Percentiles rank a stretch among this genome's conserved stretches.
These are phyloP conservation scores for Drymonia ruficornis DNA, from an alignment of 2,888 invertebrate genomes.

Conservation along the genomic window DNA sequence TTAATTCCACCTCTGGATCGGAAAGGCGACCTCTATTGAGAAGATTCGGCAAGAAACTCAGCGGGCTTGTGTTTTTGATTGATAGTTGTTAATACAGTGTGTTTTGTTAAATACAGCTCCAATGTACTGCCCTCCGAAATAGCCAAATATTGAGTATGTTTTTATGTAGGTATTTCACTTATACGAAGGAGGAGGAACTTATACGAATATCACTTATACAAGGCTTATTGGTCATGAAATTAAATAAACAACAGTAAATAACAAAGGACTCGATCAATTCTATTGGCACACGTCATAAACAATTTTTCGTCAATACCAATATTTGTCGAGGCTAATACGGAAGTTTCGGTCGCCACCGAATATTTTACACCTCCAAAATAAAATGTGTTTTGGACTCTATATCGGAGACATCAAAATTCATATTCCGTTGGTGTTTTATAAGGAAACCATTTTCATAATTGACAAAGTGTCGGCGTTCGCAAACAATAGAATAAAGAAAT, in stretches of 20 bases:
- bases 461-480: conserved; percentile 39
- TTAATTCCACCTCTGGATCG: too few species aligned
- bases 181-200: too few species aligned
- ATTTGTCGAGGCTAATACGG: conserved; percentile 7
- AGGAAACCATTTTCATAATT: conserved; percentile 37
- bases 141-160: too few species aligned
- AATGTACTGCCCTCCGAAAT: too few species aligned
- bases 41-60: too few species aligned
- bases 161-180: too few species aligned
- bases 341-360: conserved; percentile 8
- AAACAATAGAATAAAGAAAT: conserved; percentile 37
- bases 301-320: conserved; percentile 13
- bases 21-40: too few species aligned
- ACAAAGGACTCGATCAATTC: conserved; percentile 4
- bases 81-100: too few species aligned
- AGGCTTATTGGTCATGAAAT: too few species aligned
- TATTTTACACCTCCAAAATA: conserved; percentile 3
- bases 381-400: conserved; percentile 6
- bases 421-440: conserved; percentile 2
- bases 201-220: too few species aligned
- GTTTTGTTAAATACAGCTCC: too few species aligned
- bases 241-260: conserved; percentile 5
- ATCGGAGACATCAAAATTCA: background rate
- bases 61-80: too few species aligned
- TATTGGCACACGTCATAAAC: conserved; percentile 24